These are phyloP conservation scores for Scarus forsteni DNA, from an alignment of 2,797 vertebrate species.

Conservation along the genomic window DNA sequence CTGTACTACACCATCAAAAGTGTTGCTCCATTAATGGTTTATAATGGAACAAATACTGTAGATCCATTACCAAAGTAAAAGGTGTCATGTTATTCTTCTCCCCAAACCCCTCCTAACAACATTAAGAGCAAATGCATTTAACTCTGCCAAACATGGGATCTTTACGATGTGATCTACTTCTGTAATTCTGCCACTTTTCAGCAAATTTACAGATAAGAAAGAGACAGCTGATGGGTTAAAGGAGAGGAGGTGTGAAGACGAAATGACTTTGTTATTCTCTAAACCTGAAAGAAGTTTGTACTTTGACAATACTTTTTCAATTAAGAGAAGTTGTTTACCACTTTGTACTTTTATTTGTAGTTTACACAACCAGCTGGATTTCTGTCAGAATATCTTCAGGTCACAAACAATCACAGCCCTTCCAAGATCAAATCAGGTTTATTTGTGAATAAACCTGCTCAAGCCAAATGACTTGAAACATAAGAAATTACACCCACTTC, in stretches of 20 bases:
- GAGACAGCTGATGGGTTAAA: neutral
- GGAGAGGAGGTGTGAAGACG: neutral
- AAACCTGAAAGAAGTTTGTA: constrained; percentile 12
- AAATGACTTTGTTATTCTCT: neutral
- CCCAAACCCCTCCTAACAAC: too few relatives aligned
- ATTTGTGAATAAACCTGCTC: constrained; percentile 34
- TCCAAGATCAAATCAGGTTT: constrained; percentile 40
- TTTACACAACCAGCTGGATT: constrained; percentile 14
- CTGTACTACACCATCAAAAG: too few relatives aligned
- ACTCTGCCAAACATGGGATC: too few relatives aligned
- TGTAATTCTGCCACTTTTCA: too few relatives aligned
- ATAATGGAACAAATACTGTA: too few relatives aligned
- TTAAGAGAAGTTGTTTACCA: constrained; percentile 31
- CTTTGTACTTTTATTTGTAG: constrained; percentile 27
- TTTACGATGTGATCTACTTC: too few relatives aligned
- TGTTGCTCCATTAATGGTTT: too few relatives aligned
- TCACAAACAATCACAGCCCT: constrained; percentile 26
- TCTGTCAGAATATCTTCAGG: constrained; percentile 32
- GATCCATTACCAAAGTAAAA: too few relatives aligned
- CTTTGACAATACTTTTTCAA: constrained; percentile 27
- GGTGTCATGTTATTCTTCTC: too few relatives aligned
- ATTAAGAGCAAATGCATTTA: too few relatives aligned
- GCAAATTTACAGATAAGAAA: too few relatives aligned
- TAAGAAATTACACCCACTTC: constrained; percentile 33
- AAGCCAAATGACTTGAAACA: constrained; percentile 48